Conservation (phyloP, 2,113 vertebrate genomes). For the Hippoglossus stenolepis region DNA sequence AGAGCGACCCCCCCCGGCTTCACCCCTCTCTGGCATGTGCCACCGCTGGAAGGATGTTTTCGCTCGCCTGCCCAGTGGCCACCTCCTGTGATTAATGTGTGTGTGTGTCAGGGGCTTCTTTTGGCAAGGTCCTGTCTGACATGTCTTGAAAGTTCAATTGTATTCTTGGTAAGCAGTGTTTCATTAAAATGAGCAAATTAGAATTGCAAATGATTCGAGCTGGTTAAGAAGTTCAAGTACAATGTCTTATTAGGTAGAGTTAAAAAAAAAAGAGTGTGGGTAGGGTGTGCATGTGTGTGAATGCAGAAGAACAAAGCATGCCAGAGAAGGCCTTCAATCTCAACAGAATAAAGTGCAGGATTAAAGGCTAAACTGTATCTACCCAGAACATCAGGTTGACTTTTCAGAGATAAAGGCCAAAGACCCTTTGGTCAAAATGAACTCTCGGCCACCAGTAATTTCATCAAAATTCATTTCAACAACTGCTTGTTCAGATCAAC, state of each 20-base stretch:
- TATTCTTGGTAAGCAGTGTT: conserved; percentile 84
- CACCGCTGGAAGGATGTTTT: conserved; percentile 65
- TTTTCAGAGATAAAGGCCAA: conserved; percentile 32
- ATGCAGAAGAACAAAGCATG: conserved; percentile 14
- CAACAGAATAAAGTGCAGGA: conserved; percentile 9
- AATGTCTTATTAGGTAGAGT: conserved; percentile 61
- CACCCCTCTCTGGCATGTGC: conserved; percentile 48
- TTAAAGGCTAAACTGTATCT: conserved; percentile 35
- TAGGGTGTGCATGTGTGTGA: conserved; percentile 5
- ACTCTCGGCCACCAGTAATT: conserved; percentile 45
- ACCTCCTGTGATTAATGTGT: conserved; percentile 81
- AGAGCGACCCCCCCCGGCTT: conserved; percentile 50
- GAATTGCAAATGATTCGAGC: conserved; percentile 85
- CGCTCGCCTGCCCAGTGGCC: conserved; percentile 55
- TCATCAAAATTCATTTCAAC: conserved; percentile 62
- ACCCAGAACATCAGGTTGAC: conserved; percentile 29
- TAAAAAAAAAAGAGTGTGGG: conserved; percentile 38
- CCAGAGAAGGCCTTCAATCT: too few relatives aligned
- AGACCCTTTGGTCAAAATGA: conserved; percentile 48
- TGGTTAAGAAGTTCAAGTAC: conserved; percentile 81
- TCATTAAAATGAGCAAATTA: conserved; percentile 88
- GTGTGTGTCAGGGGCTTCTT: conserved; percentile 76
- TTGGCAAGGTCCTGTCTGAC: conserved; percentile 83
- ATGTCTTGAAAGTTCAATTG: conserved; percentile 86
- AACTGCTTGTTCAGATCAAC: conserved; percentile 63